These are phyloP conservation scores for Bryconaethiops microstoma DNA, from an alignment of 2,797 vertebrate species.

Conservation along the genomic window DNA sequence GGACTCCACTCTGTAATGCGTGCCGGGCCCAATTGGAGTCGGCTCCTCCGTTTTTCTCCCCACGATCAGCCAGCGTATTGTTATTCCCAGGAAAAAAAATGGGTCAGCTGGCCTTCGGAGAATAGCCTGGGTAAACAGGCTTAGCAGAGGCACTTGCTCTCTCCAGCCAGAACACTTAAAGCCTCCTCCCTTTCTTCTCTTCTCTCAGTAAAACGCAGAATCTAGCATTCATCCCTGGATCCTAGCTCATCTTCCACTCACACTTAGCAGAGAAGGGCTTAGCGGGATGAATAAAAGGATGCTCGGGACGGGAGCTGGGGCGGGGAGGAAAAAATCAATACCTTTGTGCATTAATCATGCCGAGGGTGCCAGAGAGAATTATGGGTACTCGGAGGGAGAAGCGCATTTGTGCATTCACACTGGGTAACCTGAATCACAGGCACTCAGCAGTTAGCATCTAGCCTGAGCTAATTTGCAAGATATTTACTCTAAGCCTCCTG, in stretches of 20 bases:
- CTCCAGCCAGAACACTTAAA: conserved; percentile 39
- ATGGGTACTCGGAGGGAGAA: conserved; percentile 82
- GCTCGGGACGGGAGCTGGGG: conserved; percentile 58
- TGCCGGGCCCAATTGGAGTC: conserved; percentile 64
- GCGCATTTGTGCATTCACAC: conserved; percentile 64
- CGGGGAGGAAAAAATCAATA: conserved; percentile 84
- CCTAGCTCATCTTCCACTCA: conserved; percentile 59
- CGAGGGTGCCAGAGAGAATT: conserved; percentile 86
- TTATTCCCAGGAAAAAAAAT: conserved; percentile 74
- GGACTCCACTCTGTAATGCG: conserved; percentile 63
- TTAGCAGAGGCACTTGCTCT: conserved; percentile 37
- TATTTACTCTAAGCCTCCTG: background rate
- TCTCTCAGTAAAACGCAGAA: conserved; percentile 20
- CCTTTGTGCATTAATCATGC: conserved; percentile 91
- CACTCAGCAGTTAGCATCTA: background rate
- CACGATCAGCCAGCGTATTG: conserved; percentile 71
- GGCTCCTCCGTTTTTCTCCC: conserved; percentile 66
- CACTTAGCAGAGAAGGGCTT: conserved; percentile 76
- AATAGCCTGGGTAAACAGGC: conserved; percentile 68
- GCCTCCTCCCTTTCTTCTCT: conserved; percentile 29
- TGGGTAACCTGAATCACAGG: conserved; percentile 6
- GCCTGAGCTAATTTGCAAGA: background rate
- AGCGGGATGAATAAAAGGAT: conserved; percentile 74
- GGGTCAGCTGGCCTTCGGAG: conserved; percentile 76
- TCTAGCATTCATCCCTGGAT: conserved; percentile 35